phyloP scores from a whole-genome alignment of 1,140 invertebrate species.

The Ostrea denselamellosa region DNA sequence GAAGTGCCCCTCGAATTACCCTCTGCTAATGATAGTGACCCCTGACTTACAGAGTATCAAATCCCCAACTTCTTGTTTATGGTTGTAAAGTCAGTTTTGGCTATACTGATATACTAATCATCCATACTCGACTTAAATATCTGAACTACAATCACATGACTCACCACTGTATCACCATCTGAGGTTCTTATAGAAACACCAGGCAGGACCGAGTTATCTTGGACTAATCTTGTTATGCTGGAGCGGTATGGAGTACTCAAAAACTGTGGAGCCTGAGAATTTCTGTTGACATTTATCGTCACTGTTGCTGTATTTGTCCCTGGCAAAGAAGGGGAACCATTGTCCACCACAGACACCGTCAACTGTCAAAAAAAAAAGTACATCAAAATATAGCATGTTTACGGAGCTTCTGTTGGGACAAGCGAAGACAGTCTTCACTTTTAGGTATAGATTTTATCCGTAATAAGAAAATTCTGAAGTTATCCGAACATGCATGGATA shows the following conservation, averaged over 20 bases:
- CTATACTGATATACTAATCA: too few species aligned
- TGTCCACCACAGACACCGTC: constrained; percentile 58
- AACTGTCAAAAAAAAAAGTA: constrained; percentile 41
- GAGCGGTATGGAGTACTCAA: constrained; percentile 8
- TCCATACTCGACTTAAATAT: too few species aligned
- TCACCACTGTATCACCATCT: constrained; percentile 38
- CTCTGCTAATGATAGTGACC: too few species aligned
- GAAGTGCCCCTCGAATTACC: too few species aligned
- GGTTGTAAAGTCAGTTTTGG: too few species aligned
- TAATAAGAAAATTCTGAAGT: too few species aligned
- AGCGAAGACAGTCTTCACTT: too few species aligned
- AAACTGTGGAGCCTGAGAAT: constrained; percentile 58
- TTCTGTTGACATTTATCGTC: constrained; percentile 61
- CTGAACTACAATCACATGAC: neutral
- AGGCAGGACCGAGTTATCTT: neutral
- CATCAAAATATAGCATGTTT: neutral
- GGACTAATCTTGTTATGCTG: constrained; percentile 21
- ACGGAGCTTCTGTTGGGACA: too few species aligned
- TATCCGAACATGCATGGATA: too few species aligned
- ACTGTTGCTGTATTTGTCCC: constrained; percentile 60
- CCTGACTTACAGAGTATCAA: too few species aligned
- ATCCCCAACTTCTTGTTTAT: too few species aligned
- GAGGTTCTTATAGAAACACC: constrained; percentile 6
- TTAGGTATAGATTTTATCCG: too few species aligned
- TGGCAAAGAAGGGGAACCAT: constrained; percentile 58